Evolutionary conservation across 2,888 invertebrate species (phyloP).

Genomic region (Cosmia pyralina): DNA sequence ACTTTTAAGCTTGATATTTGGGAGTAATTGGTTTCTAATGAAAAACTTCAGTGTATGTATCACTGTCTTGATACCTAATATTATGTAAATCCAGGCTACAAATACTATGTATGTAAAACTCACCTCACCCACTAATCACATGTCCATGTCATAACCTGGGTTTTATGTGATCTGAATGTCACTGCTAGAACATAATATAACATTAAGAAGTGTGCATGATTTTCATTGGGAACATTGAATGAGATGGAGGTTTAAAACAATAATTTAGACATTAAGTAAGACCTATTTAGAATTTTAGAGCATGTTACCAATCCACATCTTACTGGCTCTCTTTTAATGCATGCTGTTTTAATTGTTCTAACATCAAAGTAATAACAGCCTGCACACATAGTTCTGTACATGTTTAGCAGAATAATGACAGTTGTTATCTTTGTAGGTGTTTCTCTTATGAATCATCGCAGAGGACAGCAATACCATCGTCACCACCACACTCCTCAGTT

Average conservation of each 20-base stretch:
- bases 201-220: constrained; percentile 49
- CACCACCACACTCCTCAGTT: constrained; percentile 84
- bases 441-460: constrained; percentile 93
- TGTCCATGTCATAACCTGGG: constrained; percentile 43
- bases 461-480: constrained; percentile 88
- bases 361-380: constrained; percentile 43
- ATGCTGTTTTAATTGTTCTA: constrained; percentile 45
- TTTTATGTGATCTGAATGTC: constrained; percentile 40
- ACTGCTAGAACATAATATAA: constrained; percentile 46
- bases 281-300: constrained; percentile 37
- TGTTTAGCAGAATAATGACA: constrained; percentile 29
- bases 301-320: constrained; percentile 45
- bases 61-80: constrained; percentile 28
- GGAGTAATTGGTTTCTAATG: constrained; percentile 52
- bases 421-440: constrained; percentile 88
- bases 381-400: constrained; percentile 17
- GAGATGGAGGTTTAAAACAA: constrained; percentile 18
- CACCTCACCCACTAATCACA: constrained; percentile 53
- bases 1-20: constrained; percentile 53
- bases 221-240: constrained; percentile 37
- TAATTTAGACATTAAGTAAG: constrained; percentile 24
- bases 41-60: constrained; percentile 29
- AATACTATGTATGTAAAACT: constrained; percentile 40
- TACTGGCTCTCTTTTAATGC: constrained; percentile 48
- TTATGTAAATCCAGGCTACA: constrained; percentile 27